Evolutionary conservation across 2,797 vertebrate genomes (phyloP).

Genomic region (Myotis planiceps): DNA sequence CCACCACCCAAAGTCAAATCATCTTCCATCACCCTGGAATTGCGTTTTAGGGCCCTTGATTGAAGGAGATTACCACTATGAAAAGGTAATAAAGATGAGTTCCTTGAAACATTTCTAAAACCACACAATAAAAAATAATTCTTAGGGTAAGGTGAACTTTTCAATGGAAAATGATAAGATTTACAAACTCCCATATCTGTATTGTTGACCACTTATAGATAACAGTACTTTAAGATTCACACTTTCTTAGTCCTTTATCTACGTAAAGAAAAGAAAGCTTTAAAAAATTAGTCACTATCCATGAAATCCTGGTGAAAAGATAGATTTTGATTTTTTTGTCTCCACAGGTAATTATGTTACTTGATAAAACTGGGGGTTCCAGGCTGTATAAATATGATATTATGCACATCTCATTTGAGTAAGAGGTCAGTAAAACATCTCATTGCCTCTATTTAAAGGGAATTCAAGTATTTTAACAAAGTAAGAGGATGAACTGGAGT

Average conservation of each 20-base stretch:
- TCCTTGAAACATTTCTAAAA: background rate
- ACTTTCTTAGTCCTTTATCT: background rate
- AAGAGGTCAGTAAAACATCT: background rate
- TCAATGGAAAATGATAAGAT: background rate
- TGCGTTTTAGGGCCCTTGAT: background rate
- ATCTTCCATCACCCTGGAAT: background rate
- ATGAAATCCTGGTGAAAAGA: background rate
- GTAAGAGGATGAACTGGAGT: background rate
- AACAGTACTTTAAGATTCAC: background rate
- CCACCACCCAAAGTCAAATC: background rate
- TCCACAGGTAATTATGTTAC: background rate
- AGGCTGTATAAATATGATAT: background rate
- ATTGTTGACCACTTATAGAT: background rate
- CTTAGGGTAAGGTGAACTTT: background rate
- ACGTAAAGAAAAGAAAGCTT: background rate
- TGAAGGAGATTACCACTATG: background rate
- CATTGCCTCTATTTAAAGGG: background rate
- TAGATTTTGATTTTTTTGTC: background rate
- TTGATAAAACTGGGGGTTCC: background rate
- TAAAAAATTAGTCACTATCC: background rate
- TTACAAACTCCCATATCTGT: background rate
- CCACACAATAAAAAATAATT: background rate
- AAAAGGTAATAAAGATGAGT: background rate
- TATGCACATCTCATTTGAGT: background rate
- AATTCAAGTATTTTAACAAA: background rate